Percentiles rank a stretch among this genome's conserved stretches.
Evolutionary conservation across 2,888 invertebrate genomes (phyloP).

Genomic region (Platynereis dumerilii): DNA sequence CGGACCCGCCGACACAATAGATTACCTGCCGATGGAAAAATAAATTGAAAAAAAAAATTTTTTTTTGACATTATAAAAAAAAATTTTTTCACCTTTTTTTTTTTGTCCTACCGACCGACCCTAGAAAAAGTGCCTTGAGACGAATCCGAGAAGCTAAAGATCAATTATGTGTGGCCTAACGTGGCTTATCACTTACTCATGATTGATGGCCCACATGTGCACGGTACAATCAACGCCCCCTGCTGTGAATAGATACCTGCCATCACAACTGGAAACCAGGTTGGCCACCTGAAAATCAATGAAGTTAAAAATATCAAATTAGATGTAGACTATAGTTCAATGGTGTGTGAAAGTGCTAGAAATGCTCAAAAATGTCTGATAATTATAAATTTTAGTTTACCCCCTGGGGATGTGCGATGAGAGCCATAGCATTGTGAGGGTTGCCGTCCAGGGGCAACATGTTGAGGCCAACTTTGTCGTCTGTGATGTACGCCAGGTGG

Average conservation of each 20-base stretch:
- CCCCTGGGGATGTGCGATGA: constrained; percentile 73
- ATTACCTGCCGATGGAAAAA: too few relatives aligned
- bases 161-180: too few relatives aligned
- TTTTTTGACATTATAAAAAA: too few relatives aligned
- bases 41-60: too few relatives aligned
- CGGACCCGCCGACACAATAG: too few relatives aligned
- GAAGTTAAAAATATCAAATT: not conserved
- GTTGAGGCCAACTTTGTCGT: constrained; percentile 74
- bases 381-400: too few relatives aligned
- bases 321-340: not conserved
- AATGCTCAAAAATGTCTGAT: too few relatives aligned
- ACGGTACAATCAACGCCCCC: constrained; percentile 68
- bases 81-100: too few relatives aligned
- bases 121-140: too few relatives aligned
- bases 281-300: constrained; percentile 48
- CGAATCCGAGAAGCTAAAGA: too few relatives aligned
- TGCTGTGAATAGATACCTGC: constrained; percentile 68
- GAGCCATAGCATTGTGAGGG: constrained; percentile 69
- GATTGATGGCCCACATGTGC: constrained; percentile 70
- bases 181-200: constrained; percentile 64
- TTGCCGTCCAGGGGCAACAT: constrained; percentile 77
- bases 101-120: too few relatives aligned
- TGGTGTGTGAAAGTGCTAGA: constrained; percentile 10
- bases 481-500: constrained; percentile 72
- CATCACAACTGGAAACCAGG: constrained; percentile 64